A percentile compares a stretch with the other conserved stretches of the same genome.
Evolutionary conservation across 2,888 invertebrate genomes (phyloP).

Genomic region (Metallyticus violacea): DNA sequence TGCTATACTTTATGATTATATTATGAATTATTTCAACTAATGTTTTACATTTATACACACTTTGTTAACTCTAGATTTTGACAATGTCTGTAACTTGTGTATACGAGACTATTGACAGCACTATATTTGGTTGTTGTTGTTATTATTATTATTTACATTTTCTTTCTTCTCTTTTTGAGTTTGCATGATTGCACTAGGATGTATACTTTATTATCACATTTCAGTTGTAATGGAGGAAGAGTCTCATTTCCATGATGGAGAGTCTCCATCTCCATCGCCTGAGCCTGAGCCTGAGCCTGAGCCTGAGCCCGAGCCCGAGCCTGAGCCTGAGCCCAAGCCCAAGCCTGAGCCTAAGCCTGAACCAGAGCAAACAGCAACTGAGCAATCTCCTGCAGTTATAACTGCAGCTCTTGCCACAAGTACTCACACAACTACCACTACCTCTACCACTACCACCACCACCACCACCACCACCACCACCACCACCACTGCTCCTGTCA

Average conservation of each 20-base stretch:
- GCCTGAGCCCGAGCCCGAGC: conserved; percentile 20
- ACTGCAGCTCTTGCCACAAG: background rate
- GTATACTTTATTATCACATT: background rate
- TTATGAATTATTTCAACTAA: too few species aligned
- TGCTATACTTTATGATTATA: too few species aligned
- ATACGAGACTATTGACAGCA: too few species aligned
- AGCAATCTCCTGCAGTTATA: conserved; percentile 29
- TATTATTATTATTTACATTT: background rate
- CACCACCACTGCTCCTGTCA: background rate
- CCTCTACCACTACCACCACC: conserved; percentile 38
- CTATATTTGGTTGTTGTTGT: background rate
- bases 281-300: conserved; percentile 36
- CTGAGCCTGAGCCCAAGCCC: background rate
- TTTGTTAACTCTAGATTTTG: too few species aligned
- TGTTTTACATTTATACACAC: too few species aligned
- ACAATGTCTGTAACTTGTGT: too few species aligned
- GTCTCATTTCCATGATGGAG: background rate
- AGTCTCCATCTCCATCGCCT: conserved; percentile 34
- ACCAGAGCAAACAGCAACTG: conserved; percentile 40
- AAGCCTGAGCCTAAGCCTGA: conserved; percentile 33
- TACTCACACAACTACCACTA: conserved; percentile 13
- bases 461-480: conserved; percentile 27
- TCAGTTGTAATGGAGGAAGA: background rate
- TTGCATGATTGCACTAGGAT: background rate
- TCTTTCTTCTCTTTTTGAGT: background rate